Conservation (phyloP, 2,888 invertebrate genomes). For the Diploptera punctata region DNA sequence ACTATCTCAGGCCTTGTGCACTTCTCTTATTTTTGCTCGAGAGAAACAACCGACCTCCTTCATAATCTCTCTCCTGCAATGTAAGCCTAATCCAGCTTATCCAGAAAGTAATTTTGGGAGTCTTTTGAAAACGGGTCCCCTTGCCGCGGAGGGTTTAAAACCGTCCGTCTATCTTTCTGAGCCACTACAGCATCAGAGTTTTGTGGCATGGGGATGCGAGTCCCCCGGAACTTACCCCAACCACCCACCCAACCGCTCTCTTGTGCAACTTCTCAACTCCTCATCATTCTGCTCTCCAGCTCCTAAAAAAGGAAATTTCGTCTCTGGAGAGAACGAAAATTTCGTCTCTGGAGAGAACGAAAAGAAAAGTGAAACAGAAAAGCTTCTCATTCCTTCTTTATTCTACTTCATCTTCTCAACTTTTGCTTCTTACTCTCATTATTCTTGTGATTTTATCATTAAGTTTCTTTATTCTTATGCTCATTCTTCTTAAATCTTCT, state of each 20-base stretch:
- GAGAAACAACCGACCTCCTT: constrained; percentile 32
- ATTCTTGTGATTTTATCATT: too few species aligned
- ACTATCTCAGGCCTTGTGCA: not conserved
- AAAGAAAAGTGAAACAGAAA: not conserved
- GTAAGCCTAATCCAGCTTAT: constrained; percentile 48
- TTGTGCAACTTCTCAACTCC: constrained; percentile 14
- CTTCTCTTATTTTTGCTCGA: constrained; percentile 14
- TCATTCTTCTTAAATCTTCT: too few species aligned
- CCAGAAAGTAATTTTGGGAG: constrained; percentile 50
- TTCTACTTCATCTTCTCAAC: too few species aligned
- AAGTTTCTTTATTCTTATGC: too few species aligned
- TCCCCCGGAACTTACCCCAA: not conserved
- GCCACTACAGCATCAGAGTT: constrained; percentile 29
- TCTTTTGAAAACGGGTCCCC: constrained; percentile 46
- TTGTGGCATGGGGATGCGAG: not conserved
- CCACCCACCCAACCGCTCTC: not conserved
- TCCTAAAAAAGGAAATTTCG: too few species aligned
- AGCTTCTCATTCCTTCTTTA: too few species aligned
- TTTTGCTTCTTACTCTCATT: too few species aligned
- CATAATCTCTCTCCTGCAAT: constrained; percentile 42
- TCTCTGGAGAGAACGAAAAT: too few species aligned
- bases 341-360: not conserved
- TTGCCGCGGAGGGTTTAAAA: constrained; percentile 32
- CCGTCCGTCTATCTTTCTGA: constrained; percentile 36
- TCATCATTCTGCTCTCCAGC: constrained; percentile 5